Percentiles rank a stretch among this genome's conserved stretches.
Evolutionary conservation across 2,888 invertebrate species (phyloP).

Genomic region (Nephrotoma flavescens): DNA sequence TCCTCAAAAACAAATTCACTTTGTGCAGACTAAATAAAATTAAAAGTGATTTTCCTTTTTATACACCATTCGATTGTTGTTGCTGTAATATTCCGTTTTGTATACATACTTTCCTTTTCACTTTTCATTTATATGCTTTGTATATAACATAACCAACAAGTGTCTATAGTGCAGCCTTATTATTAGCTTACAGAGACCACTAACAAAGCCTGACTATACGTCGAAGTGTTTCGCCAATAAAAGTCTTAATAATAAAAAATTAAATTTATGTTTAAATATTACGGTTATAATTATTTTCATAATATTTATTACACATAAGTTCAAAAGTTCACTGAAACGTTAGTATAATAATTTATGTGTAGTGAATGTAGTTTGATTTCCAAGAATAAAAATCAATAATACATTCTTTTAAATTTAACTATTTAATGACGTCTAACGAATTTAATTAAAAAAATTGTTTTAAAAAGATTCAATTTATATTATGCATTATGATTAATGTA

Average conservation of each 20-base stretch:
- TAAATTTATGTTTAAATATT: not conserved
- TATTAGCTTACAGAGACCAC: too few species aligned
- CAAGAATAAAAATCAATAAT: not conserved
- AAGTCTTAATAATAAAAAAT: not conserved
- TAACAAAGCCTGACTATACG: not conserved
- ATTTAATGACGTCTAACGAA: not conserved
- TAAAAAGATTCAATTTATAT: not conserved
- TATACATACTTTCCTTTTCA: not conserved
- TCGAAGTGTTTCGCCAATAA: not conserved
- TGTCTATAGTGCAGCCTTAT: not conserved
- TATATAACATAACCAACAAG: not conserved
- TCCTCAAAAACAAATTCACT: not conserved
- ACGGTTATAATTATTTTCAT: not conserved
- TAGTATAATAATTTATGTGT: not conserved
- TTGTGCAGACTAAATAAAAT: not conserved
- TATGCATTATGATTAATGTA: not conserved
- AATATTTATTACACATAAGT: not conserved
- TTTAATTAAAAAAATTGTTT: not conserved
- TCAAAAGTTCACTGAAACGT: not conserved
- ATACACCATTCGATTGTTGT: not conserved
- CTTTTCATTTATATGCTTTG: not conserved
- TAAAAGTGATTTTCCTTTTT: not conserved
- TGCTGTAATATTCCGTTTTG: not conserved
- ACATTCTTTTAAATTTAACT: not conserved
- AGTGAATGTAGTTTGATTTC: not conserved